Conservation (phyloP, 1,140 invertebrate species). For the Ganaspis sp. region DNA sequence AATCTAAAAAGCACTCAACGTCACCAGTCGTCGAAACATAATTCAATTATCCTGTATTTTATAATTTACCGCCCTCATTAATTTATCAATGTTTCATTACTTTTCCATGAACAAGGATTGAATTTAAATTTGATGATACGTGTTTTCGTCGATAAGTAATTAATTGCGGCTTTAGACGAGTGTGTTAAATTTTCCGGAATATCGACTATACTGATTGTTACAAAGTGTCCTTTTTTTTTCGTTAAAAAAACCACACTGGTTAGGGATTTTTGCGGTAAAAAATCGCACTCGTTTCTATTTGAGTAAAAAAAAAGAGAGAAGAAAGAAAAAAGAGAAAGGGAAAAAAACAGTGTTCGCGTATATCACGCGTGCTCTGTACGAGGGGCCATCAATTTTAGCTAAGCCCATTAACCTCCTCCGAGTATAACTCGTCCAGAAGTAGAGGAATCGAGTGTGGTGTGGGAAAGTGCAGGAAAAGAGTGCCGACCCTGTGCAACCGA, state of each 20-base stretch:
- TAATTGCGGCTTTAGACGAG: constrained; percentile 20
- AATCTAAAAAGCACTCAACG: too few relatives aligned
- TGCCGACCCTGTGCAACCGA: constrained; percentile 54
- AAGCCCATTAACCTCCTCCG: constrained; percentile 69
- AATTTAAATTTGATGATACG: neutral
- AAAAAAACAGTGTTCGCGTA: constrained; percentile 46
- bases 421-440: constrained; percentile 40
- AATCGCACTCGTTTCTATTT: constrained; percentile 27
- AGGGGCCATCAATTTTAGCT: constrained; percentile 69
- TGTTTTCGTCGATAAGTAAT: constrained; percentile 7
- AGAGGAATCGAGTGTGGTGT: constrained; percentile 40
- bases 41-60: too few relatives aligned
- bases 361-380: constrained; percentile 60
- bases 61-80: too few relatives aligned
- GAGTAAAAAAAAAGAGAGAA: constrained; percentile 32
- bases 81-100: too few relatives aligned
- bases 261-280: constrained; percentile 28
- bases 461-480: constrained; percentile 43
- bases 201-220: constrained; percentile 42
- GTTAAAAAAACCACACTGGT: constrained; percentile 37
- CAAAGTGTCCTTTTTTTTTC: neutral
- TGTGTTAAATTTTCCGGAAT: constrained; percentile 48
- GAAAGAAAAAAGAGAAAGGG: constrained; percentile 23
- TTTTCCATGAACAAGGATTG: neutral
- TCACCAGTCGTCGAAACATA: too few relatives aligned